These are phyloP conservation scores for Characodon lateralis DNA, from an alignment of 2,797 vertebrate genomes.

Conservation along the genomic window DNA sequence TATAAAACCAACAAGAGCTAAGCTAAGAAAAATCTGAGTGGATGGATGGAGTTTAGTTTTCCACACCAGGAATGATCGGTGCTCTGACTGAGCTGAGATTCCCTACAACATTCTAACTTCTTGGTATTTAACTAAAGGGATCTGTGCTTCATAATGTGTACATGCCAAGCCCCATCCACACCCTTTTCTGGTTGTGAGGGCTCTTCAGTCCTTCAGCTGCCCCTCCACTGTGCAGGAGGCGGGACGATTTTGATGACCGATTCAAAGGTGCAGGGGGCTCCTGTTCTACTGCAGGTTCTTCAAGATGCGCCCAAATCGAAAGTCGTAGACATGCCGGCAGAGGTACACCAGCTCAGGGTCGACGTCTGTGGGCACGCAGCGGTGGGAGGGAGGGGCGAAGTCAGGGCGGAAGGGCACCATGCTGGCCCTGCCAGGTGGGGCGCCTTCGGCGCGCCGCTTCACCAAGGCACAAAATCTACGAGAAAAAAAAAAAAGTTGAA, in stretches of 20 bases:
- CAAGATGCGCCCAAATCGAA: constrained; percentile 95
- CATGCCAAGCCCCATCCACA: constrained; percentile 12
- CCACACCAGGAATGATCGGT: constrained; percentile 17
- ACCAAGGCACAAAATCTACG: constrained; percentile 99
- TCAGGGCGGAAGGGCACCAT: constrained; percentile 90
- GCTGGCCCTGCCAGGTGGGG: constrained; percentile 84
- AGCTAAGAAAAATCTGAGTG: constrained; percentile 23
- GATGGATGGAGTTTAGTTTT: constrained; percentile 27
- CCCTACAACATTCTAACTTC: constrained; percentile 19
- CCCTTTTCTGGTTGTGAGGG: constrained; percentile 8
- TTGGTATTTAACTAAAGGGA: constrained; percentile 62
- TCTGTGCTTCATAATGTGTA: constrained; percentile 66
- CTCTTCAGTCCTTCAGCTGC: constrained; percentile 37
- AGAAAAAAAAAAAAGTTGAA: neutral
- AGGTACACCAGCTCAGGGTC: constrained; percentile 97
- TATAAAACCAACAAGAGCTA: constrained; percentile 17
- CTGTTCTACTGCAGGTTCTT: constrained; percentile 93
- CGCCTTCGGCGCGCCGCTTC: constrained; percentile 92
- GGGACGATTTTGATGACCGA: constrained; percentile 24
- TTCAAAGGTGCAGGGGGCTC: constrained; percentile 20
- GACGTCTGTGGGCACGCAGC: constrained; percentile 93
- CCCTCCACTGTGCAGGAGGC: constrained; percentile 12
- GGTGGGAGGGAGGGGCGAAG: constrained; percentile 92
- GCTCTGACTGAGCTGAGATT: constrained; percentile 44
- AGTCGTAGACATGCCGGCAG: constrained; percentile 98